These are phyloP conservation scores for Prionailurus bengalensis DNA, from an alignment of 2,113 vertebrate genomes.

Conservation along the genomic window DNA sequence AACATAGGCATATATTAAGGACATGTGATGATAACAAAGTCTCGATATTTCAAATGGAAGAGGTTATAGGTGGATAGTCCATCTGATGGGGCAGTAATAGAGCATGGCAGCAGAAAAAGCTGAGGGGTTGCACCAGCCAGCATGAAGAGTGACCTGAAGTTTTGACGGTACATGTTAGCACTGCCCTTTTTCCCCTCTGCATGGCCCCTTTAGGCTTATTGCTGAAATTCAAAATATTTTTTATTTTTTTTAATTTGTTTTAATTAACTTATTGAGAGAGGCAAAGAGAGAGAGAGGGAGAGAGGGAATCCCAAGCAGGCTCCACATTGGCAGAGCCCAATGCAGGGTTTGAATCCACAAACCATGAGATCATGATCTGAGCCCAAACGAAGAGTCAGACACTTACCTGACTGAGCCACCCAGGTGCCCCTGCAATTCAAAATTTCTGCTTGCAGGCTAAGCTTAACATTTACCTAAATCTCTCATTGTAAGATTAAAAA, in stretches of 20 bases:
- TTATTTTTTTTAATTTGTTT: too few species aligned
- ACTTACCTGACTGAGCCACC: too few species aligned
- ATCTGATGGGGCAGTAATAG: neutral
- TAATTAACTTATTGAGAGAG: too few species aligned
- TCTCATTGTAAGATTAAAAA: neutral
- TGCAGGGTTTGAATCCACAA: too few species aligned
- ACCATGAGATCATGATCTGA: too few species aligned
- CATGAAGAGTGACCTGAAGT: neutral
- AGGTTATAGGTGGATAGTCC: rapidly evolving
- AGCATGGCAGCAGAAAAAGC: rapidly evolving
- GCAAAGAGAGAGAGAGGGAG: too few species aligned
- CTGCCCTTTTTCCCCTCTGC: neutral
- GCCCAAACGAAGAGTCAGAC: too few species aligned
- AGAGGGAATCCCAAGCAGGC: too few species aligned
- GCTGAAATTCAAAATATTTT: neutral
- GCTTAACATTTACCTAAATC: neutral
- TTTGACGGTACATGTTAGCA: neutral
- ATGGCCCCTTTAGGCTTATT: neutral
- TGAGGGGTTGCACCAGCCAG: neutral
- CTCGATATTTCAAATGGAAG: neutral
- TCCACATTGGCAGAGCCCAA: too few species aligned
- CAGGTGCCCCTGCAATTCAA: neutral
- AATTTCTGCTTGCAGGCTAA: neutral
- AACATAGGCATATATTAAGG: neutral
- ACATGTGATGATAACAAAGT: neutral